phyloP scores from a whole-genome alignment of 2,113 vertebrate species.

The Circaetus gallicus region DNA sequence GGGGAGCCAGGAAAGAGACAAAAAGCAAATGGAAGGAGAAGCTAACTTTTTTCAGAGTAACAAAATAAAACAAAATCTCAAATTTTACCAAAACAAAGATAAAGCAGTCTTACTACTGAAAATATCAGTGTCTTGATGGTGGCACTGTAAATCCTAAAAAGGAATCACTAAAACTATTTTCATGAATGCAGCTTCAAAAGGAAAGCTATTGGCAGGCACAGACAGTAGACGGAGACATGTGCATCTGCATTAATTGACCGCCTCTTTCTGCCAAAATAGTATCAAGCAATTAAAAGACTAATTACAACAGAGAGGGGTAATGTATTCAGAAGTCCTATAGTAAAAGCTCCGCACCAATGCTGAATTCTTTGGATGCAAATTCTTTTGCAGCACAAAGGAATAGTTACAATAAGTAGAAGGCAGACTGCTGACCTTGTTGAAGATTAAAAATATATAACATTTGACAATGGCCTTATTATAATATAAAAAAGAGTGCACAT shows the following conservation, averaged over 20 bases:
- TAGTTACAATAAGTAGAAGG: not conserved
- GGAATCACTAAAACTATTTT: not conserved
- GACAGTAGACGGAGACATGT: not conserved
- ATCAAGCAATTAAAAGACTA: constrained; percentile 46
- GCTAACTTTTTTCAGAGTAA: not conserved
- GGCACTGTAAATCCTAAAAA: not conserved
- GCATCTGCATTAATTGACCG: constrained; percentile 10
- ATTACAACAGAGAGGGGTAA: constrained; percentile 23
- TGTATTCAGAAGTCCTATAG: constrained; percentile 12
- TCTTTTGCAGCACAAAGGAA: not conserved
- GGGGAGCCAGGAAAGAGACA: not conserved
- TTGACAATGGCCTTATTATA: not conserved
- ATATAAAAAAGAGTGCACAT: not conserved
- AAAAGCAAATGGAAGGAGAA: not conserved
- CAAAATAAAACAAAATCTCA: not conserved
- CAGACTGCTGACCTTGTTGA: not conserved
- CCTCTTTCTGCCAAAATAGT: not conserved
- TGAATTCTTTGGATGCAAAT: not conserved
- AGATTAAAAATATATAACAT: not conserved
- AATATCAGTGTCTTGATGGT: not conserved
- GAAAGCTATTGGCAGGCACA: not conserved
- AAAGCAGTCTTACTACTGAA: not conserved
- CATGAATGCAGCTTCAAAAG: not conserved
- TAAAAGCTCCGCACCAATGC: not conserved
- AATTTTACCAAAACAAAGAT: not conserved